Percentiles rank a stretch among this genome's conserved stretches.
Evolutionary conservation across 2,113 vertebrate genomes (phyloP).

Genomic region (Cervus canadensis): DNA sequence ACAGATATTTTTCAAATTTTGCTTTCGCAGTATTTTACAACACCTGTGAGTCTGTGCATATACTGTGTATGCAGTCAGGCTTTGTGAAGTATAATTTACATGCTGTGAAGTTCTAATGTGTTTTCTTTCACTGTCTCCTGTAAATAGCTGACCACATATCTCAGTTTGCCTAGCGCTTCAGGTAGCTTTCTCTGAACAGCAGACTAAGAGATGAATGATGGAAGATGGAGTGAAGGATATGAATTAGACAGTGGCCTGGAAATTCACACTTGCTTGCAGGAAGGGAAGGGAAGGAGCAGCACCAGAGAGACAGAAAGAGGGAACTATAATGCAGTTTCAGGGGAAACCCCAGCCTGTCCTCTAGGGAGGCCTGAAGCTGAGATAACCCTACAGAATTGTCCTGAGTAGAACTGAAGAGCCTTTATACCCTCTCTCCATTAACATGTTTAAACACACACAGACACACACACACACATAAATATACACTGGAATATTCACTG

Average conservation of each 20-base stretch:
- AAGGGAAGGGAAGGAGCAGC: not conserved
- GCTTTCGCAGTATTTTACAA: not conserved
- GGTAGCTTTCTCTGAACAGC: not conserved
- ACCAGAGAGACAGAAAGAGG: not conserved
- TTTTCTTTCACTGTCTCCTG: not conserved
- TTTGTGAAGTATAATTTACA: not conserved
- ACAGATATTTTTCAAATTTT: not conserved
- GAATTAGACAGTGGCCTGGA: too few species aligned
- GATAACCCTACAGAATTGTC: not conserved
- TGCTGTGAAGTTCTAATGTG: not conserved
- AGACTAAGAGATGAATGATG: not conserved
- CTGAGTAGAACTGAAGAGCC: not conserved
- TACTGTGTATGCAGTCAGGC: not conserved
- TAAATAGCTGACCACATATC: not conserved
- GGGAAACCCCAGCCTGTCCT: not conserved
- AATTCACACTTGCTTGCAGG: not conserved
- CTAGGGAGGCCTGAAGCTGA: not conserved
- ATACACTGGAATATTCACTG: not conserved
- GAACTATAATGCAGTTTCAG: not conserved
- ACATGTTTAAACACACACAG: too few species aligned
- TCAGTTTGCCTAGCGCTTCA: not conserved
- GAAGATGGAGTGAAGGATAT: not conserved
- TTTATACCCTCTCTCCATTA: not conserved
- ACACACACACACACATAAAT: accelerated
- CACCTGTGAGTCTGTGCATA: not conserved